These are phyloP conservation scores for Caenorhabditis inopinata DNA, from an alignment of 1,140 invertebrate genomes.

Conservation along the genomic window DNA sequence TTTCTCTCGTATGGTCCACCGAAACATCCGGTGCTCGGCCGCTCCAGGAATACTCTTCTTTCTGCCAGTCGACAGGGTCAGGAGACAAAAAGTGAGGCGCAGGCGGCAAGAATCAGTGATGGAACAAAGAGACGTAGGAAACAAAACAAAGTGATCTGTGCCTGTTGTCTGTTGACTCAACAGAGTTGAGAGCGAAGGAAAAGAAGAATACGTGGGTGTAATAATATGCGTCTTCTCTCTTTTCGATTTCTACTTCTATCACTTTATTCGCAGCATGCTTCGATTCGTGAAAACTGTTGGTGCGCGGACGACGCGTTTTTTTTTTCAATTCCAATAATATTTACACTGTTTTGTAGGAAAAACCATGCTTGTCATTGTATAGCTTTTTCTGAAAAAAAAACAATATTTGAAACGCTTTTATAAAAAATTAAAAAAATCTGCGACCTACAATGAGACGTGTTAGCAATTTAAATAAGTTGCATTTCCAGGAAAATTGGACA, in stretches of 20 bases:
- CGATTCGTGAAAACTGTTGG: neutral
- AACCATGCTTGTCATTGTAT: too few species aligned
- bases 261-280: neutral
- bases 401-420: too few species aligned
- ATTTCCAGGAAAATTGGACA: too few species aligned
- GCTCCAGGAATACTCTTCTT: too few species aligned
- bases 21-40: constrained; percentile 1
- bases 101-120: neutral
- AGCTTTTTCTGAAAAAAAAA: too few species aligned
- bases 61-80: too few species aligned
- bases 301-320: neutral
- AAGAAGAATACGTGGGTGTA: neutral
- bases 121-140: neutral
- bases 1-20: too few species aligned
- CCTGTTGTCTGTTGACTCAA: neutral
- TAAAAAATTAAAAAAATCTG: too few species aligned
- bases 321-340: neutral
- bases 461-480: too few species aligned
- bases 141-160: neutral
- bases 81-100: neutral
- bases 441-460: too few species aligned
- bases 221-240: neutral
- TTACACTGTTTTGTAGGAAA: too few species aligned
- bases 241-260: neutral
- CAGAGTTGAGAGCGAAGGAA: neutral